phyloP scores from a whole-genome alignment of 2,113 vertebrate species.

The Tricholaema leucomelas region DNA sequence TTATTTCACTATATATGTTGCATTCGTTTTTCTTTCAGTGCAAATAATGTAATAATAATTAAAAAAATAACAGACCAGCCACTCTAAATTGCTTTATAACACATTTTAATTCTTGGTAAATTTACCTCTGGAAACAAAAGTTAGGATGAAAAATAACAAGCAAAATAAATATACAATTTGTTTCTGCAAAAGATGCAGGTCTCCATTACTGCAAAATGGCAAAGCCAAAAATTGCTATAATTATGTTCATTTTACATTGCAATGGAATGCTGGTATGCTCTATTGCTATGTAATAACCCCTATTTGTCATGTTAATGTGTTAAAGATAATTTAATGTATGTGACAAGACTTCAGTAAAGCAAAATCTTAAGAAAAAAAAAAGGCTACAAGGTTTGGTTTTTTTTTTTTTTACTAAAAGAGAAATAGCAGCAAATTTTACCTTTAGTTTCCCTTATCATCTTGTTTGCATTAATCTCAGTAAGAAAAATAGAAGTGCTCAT shows the following conservation, averaged over 20 bases:
- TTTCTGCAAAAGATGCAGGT: conserved; percentile 3
- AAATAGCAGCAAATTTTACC: conserved; percentile 11
- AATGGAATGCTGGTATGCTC: conserved; percentile 36
- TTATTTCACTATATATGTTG: not conserved
- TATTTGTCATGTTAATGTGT: conserved; percentile 63
- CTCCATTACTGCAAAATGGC: conserved; percentile 24
- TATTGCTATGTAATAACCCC: conserved; percentile 50
- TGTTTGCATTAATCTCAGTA: conserved; percentile 35
- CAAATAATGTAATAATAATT: not conserved
- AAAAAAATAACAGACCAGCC: not conserved
- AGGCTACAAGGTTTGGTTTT: not conserved
- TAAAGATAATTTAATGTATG: conserved; percentile 56
- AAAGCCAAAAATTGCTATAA: conserved; percentile 63
- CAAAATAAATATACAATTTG: conserved; percentile 10
- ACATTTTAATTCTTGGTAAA: not conserved
- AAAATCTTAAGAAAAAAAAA: conserved; percentile 2
- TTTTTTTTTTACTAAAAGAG: not conserved
- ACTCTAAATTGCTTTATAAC: not conserved
- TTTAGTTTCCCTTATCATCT: not conserved
- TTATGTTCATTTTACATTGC: conserved; percentile 54
- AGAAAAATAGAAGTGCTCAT: conserved; percentile 28
- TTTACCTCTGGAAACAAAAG: not conserved
- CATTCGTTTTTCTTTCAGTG: not conserved
- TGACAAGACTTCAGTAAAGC: not conserved
- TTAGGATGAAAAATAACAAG: not conserved